Percentiles rank a stretch among this genome's conserved stretches.
Evolutionary conservation across 1,140 invertebrate species (phyloP).

Genomic region (Leptinotarsa undecemlineata): DNA sequence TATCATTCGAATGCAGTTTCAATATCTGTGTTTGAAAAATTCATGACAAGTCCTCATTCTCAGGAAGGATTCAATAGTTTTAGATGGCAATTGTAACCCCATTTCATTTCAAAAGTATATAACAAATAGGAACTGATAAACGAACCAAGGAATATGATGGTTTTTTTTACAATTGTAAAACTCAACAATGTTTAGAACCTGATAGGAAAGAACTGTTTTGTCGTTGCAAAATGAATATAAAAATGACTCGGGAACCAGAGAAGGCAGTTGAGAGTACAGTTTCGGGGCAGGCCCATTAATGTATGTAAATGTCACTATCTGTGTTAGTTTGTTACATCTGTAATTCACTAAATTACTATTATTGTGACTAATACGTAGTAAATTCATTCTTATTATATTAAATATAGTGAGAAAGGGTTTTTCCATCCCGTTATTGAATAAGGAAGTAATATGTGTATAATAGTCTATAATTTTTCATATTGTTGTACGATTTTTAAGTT

Average conservation of each 20-base stretch:
- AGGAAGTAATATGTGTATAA: slow-evolving; percentile 64
- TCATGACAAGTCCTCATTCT: no score
- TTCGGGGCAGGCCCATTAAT: slow-evolving; percentile 43
- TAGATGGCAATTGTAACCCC: neutral
- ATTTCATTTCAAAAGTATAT: neutral
- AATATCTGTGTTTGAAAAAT: no score
- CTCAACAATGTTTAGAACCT: slow-evolving; percentile 34
- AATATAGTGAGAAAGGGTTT: slow-evolving; percentile 68
- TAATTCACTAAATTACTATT: slow-evolving; percentile 42
- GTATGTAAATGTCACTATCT: slow-evolving; percentile 53
- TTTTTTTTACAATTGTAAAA: slow-evolving; percentile 50
- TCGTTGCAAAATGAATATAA: neutral
- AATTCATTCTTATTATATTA: slow-evolving; percentile 46
- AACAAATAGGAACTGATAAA: slow-evolving; percentile 41
- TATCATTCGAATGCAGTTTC: no score
- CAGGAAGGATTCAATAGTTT: no score
- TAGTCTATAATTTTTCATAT: slow-evolving; percentile 79
- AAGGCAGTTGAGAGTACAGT: neutral
- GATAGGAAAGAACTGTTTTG: neutral
- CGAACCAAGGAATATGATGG: slow-evolving; percentile 51
- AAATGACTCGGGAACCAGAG: no score
- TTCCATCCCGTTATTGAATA: slow-evolving; percentile 63
- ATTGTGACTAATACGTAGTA: slow-evolving; percentile 50
- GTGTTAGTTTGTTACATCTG: slow-evolving; percentile 55
- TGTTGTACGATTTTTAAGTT: slow-evolving; percentile 83